Conservation (phyloP, 1,140 invertebrate genomes). For the Cotesia vestalis region DNA sequence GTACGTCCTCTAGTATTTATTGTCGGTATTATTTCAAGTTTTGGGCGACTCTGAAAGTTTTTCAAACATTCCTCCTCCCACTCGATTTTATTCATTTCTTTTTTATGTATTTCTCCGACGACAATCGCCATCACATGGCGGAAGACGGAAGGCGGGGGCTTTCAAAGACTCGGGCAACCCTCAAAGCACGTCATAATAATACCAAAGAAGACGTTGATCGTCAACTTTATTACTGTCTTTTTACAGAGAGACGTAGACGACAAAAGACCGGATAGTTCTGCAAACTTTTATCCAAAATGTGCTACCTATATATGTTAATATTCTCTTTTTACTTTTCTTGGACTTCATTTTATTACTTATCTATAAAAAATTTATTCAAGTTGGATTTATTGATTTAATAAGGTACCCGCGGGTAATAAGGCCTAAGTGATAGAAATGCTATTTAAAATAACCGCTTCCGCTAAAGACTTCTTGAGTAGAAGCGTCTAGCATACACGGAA, state of each 20-base stretch:
- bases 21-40: neutral
- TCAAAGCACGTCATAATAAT: conserved; percentile 15
- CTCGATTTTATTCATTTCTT: neutral
- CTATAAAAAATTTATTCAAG: too few relatives aligned
- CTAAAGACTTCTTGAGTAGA: too few relatives aligned
- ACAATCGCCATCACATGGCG: neutral
- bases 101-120: neutral
- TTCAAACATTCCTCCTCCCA: neutral
- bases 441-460: too few relatives aligned
- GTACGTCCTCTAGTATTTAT: neutral
- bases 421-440: too few relatives aligned
- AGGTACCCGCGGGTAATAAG: too few relatives aligned
- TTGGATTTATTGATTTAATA: too few relatives aligned
- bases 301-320: neutral
- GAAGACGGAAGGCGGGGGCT: neutral
- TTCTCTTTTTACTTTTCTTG: neutral
- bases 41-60: neutral
- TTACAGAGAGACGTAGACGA: neutral
- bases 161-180: conserved; percentile 1
- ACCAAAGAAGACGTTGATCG: conserved; percentile 1
- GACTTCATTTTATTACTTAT: too few relatives aligned
- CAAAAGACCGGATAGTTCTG: neutral
- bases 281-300: too few relatives aligned
- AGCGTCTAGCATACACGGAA: too few relatives aligned
- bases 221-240: conserved; percentile 21